Percentiles rank a stretch among this genome's conserved stretches.
Conservation (phyloP, 2,888 invertebrate species). For the Cylindroiulus punctatus region DNA sequence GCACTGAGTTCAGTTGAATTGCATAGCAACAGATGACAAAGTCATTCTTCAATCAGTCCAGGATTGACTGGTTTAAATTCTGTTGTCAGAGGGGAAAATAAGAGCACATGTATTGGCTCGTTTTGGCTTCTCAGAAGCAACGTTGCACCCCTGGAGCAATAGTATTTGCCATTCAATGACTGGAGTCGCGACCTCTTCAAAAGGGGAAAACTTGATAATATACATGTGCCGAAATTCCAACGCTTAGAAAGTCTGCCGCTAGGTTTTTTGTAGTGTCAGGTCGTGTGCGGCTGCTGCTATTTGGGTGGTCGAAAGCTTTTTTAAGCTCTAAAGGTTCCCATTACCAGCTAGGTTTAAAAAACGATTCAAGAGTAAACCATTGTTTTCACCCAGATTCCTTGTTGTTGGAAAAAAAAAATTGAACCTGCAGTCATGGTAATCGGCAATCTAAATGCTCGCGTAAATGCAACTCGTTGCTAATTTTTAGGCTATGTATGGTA, state of each 20-base stretch:
- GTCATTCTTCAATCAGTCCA: too few species aligned
- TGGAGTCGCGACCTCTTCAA: not conserved
- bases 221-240: not conserved
- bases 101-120: not conserved
- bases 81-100: not conserved
- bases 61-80: not conserved
- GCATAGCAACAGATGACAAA: too few species aligned
- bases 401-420: too few species aligned
- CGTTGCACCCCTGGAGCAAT: not conserved
- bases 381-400: not conserved
- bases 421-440: too few species aligned
- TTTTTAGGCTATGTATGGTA: too few species aligned
- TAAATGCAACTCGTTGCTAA: too few species aligned
- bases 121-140: not conserved
- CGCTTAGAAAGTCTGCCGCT: not conserved
- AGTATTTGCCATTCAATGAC: constrained; percentile 11
- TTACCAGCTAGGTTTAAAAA: not conserved
- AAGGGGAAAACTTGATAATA: not conserved
- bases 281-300: not conserved
- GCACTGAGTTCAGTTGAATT: too few species aligned
- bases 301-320: not conserved
- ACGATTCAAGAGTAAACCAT: not conserved
- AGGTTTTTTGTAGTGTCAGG: not conserved
- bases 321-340: not conserved
- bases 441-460: not conserved